Evolutionary conservation across 2,797 vertebrate genomes (phyloP).

Genomic region (Gephyroberyx darwinii): DNA sequence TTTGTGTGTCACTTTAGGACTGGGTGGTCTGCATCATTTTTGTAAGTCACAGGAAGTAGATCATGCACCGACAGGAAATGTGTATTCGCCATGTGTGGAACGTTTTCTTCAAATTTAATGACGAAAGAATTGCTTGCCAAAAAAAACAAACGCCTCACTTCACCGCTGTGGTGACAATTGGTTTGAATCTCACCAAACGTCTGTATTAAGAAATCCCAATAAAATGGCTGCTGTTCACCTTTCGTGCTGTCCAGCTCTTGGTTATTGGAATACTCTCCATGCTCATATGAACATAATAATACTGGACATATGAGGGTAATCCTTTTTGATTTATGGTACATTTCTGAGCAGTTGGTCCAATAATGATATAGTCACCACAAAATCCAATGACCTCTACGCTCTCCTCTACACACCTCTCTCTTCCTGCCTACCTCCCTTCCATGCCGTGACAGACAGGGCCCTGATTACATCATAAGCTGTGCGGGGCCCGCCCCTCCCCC

Average conservation of each 20-base stretch:
- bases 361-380: constrained; percentile 34
- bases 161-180: constrained; percentile 45
- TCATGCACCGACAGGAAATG: constrained; percentile 46
- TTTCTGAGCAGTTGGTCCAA: constrained; percentile 7
- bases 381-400: constrained; percentile 58
- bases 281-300: neutral
- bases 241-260: constrained; percentile 4
- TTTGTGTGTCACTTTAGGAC: constrained; percentile 70
- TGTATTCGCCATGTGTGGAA: constrained; percentile 70
- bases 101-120: constrained; percentile 41
- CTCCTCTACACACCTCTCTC: constrained; percentile 22
- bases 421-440: constrained; percentile 45
- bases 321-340: neutral
- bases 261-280: neutral
- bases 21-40: constrained; percentile 79
- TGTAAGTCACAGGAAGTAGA: constrained; percentile 63
- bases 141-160: constrained; percentile 7
- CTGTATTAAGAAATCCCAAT: constrained; percentile 67
- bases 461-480: constrained; percentile 83
- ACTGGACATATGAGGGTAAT: no score
- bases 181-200: constrained; percentile 46
- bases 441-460: constrained; percentile 73
- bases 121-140: constrained; percentile 22
- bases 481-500: constrained; percentile 71
- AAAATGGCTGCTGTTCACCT: constrained; percentile 75